A percentile compares a stretch with the other conserved stretches of the same genome.
Conservation (phyloP, 2,113 vertebrate species). For the Seriola dumerili region DNA sequence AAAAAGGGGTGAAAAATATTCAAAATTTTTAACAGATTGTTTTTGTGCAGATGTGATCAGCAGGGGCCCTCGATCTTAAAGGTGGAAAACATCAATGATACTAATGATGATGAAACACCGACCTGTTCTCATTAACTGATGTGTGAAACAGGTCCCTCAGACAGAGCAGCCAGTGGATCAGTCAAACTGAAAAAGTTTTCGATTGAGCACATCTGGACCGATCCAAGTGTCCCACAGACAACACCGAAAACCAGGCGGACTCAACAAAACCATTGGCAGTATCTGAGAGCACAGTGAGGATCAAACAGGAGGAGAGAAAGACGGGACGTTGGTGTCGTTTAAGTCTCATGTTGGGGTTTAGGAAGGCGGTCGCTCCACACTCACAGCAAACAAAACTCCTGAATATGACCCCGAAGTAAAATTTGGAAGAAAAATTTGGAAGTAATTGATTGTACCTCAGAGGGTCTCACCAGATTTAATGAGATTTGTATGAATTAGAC, state of each 20-base stretch:
- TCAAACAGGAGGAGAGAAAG: conserved; percentile 23
- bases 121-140: neutral
- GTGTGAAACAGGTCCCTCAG: conserved; percentile 13
- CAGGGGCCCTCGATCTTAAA: no score
- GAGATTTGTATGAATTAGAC: neutral
- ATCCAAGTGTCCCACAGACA: neutral
- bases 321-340: neutral
- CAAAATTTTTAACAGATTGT: no score
- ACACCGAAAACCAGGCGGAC: neutral
- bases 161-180: neutral
- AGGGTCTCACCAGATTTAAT: neutral
- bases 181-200: neutral
- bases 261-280: conserved; percentile 18
- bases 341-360: neutral
- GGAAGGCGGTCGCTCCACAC: neutral
- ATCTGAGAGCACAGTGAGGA: conserved; percentile 54
- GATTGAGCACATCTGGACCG: neutral
- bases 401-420: neutral
- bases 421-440: neutral
- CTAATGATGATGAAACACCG: neutral
- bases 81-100: no score
- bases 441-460: conserved; percentile 36
- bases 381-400: neutral
- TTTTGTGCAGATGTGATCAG: no score
- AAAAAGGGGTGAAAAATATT: no score